Conservation (phyloP, 2,113 vertebrate genomes). For the Fulica atra region DNA sequence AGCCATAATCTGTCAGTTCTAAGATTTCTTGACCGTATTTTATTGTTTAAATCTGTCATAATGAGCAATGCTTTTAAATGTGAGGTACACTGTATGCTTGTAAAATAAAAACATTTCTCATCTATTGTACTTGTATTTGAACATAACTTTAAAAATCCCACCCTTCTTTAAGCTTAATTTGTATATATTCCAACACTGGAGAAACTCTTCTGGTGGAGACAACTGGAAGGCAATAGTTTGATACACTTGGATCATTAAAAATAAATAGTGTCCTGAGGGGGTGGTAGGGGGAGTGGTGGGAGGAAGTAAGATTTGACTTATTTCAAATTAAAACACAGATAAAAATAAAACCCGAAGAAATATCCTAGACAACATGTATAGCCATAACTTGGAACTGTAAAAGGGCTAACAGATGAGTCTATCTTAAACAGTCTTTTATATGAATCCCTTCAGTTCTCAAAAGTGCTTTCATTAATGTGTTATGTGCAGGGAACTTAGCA, state of each 20-base stretch:
- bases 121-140: slow-evolving; percentile 19
- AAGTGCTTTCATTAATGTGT: neutral
- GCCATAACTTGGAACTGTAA: neutral
- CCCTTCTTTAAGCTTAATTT: neutral
- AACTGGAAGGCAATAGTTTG: neutral
- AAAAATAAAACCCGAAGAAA: neutral
- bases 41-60: neutral
- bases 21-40: neutral
- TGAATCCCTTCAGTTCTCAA: neutral
- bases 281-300: neutral
- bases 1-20: neutral
- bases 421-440: neutral
- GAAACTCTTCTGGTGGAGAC: neutral
- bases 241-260: neutral
- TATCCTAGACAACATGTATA: neutral
- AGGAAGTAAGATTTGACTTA: neutral
- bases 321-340: neutral
- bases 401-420: neutral
- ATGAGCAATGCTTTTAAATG: neutral
- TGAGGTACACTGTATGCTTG: neutral
- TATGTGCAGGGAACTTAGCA: neutral
- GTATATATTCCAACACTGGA: neutral
- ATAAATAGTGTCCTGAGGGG: neutral
- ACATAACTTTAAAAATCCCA: neutral
- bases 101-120: slow-evolving; percentile 21